Conservation (phyloP, 64 coral and sea anemone species). For the Platygyra sinensis region DNA sequence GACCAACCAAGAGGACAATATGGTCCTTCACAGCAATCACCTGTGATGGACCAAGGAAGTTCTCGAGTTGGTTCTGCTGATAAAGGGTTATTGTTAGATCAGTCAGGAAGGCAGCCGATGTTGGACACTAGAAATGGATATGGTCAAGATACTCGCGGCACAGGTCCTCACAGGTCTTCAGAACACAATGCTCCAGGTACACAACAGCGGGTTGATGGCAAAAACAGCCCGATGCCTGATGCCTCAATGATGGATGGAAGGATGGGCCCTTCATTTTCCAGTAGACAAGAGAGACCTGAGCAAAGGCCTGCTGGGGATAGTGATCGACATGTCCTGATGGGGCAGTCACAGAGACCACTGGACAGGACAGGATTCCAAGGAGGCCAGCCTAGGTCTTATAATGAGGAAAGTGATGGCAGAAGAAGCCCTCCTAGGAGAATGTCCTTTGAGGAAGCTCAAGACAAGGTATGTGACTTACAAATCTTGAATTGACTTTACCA, state of each 20-base stretch:
- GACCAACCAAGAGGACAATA: conserved; percentile 25
- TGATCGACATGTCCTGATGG: background rate
- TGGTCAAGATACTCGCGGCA: background rate
- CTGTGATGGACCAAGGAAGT: conserved; percentile 14
- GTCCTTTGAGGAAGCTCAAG: background rate
- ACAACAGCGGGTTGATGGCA: background rate
- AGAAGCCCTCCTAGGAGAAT: background rate
- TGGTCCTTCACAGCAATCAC: conserved; percentile 1
- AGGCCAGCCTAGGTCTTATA: background rate
- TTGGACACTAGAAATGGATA: background rate
- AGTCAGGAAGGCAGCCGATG: background rate
- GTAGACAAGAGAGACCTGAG: conserved; percentile 3
- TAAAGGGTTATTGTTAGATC: background rate
- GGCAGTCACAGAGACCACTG: background rate
- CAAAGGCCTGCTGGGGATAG: background rate
- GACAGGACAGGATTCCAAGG: background rate
- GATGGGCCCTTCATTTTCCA: background rate
- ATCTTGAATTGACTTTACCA: background rate
- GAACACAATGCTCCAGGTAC: background rate
- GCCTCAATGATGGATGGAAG: background rate
- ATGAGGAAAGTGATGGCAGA: background rate
- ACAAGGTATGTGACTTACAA: background rate
- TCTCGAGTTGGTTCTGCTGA: conserved; percentile 8
- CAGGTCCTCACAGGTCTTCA: background rate
- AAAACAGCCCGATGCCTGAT: background rate